A percentile compares a stretch with the other conserved stretches of the same genome.
phyloP scores from a whole-genome alignment of 2,797 vertebrate genomes.

The Bryconaethiops microstoma region DNA sequence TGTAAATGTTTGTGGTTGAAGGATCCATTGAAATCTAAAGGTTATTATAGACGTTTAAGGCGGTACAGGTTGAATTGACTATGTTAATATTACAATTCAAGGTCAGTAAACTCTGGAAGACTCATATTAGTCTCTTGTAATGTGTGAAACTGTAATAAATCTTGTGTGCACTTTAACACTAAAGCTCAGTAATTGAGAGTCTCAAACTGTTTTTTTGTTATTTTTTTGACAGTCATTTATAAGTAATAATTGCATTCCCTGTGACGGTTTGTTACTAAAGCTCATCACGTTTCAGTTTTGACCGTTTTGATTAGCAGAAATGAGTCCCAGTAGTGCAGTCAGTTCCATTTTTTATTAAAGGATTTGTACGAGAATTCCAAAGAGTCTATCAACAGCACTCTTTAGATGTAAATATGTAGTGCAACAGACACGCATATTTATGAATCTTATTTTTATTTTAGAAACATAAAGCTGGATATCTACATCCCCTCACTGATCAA shows the following conservation, averaged over 20 bases:
- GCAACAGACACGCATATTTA: too few species aligned
- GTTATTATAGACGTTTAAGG: too few species aligned
- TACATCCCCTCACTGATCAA: neutral
- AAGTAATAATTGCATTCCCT: neutral
- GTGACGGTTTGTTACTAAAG: neutral
- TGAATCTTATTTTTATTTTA: neutral
- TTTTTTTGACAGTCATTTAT: too few species aligned
- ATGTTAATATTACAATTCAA: neutral
- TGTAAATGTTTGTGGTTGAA: too few species aligned
- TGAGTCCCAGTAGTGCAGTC: neutral
- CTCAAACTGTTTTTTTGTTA: too few species aligned
- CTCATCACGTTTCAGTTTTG: neutral
- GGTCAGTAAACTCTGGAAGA: too few species aligned
- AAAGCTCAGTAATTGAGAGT: neutral
- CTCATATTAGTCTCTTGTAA: neutral
- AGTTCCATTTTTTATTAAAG: neutral
- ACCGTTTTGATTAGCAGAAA: neutral
- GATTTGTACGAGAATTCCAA: too few species aligned
- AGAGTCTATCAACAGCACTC: too few species aligned
- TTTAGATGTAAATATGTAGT: neutral
- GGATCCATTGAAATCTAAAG: neutral
- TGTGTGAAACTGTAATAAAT: neutral
- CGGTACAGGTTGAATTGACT: neutral
- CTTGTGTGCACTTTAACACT: neutral
- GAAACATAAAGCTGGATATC: neutral